Evolutionary conservation across 2,888 invertebrate species (phyloP), one percentile per base, ranked within the genome.

Genomic region (Corythucha ciliata): DNA sequence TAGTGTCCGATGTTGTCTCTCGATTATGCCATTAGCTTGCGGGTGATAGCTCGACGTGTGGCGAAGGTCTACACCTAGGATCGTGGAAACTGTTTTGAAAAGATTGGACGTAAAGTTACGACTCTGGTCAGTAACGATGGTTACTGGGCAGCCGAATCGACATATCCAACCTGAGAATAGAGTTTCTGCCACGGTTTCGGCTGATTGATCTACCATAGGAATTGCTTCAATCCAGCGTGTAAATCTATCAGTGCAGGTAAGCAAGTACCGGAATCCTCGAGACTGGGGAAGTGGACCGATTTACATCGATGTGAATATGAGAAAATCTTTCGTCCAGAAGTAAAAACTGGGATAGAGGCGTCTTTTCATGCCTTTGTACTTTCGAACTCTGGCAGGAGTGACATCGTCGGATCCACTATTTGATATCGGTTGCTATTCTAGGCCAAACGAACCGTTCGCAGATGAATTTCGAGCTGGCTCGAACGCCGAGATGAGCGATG

Each of bases 361-460:
- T 21, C 12, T 34, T 32, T n/a, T 46, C 46, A 24, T 46, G 46
- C 18, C 34, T 18, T 37, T 46, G 46, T 10, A 46, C 21, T 24
- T 46, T 46, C 7, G 34, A 63, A 80, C 74, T 74, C 18, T 46
- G 46, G 21, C 46, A 46, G 10, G 46, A 14, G n/a, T 21, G 41
- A 22, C 46, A 46, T 32, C 32, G 42, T n/a, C 42, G 48, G 2
- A 42, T 27, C 42, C 40, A 48, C 4, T 3, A 20, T 10, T 21
- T n/a, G 32, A 46, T 47, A 26, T 49, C 44, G 12, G 18, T 48
- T 12, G 12, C 8, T 27, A 49, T 49, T 6, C 24, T 10, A 10
- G 44, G 45, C 50, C 50, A 50, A 5, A 50, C 29, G 22, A 46
- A 50, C 4, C 44, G 41, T 20, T 27, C 32, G 16, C 22, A 4